Percentiles rank a stretch among this genome's conserved stretches.
Conservation (phyloP, 2,113 vertebrate species). For the Thomomys bottae region DNA sequence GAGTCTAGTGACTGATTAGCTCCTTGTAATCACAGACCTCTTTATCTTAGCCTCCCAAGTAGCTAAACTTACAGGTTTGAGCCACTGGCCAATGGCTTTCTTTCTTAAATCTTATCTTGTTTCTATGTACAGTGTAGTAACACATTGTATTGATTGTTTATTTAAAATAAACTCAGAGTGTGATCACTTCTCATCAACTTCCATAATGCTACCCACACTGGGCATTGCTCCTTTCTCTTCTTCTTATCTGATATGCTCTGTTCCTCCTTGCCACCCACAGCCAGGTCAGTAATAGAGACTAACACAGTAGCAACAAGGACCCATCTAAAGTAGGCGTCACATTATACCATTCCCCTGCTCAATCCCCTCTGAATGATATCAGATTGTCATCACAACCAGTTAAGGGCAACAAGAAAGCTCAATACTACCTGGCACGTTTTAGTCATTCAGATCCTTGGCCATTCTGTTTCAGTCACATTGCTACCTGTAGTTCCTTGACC, state of each 20-base stretch:
- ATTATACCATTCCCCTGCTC: neutral
- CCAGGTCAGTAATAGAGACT: neutral
- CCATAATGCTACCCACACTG: neutral
- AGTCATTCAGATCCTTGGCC: too few species aligned
- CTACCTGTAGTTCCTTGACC: neutral
- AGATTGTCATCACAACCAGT: neutral
- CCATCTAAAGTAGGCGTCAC: neutral
- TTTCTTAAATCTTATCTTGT: neutral
- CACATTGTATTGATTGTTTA: neutral
- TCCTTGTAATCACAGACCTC: too few species aligned
- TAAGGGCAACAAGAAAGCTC: neutral
- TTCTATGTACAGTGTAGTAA: neutral
- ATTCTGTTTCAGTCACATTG: neutral
- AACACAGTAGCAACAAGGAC: neutral
- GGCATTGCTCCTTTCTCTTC: neutral
- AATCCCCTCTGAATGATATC: neutral
- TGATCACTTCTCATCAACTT: neutral
- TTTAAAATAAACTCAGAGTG: neutral
- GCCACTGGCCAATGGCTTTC: neutral
- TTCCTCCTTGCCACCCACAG: neutral
- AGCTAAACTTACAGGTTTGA: too few species aligned
- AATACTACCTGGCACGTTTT: accelerated
- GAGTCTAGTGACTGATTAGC: too few species aligned
- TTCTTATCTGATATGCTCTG: neutral
- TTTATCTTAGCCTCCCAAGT: neutral